A percentile compares a stretch with the other conserved stretches of the same genome.
These are phyloP conservation scores for Chrysolina oricalcia DNA, from an alignment of 2,888 invertebrate species.

Conservation along the genomic window DNA sequence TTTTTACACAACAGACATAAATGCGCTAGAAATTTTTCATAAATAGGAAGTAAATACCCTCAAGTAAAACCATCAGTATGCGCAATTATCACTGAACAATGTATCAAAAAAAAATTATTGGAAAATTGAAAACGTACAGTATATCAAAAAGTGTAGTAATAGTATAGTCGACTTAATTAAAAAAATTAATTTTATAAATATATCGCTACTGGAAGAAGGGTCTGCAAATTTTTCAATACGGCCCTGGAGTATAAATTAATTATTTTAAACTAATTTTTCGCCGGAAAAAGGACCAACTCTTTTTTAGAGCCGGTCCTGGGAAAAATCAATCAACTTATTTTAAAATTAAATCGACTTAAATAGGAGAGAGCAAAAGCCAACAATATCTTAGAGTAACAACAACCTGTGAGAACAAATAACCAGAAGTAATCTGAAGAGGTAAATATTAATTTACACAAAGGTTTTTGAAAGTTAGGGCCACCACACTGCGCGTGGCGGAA, in stretches of 20 bases:
- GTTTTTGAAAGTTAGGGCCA: not conserved
- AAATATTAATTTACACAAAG: not conserved
- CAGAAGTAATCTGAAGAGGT: not conserved
- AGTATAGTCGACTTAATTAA: not conserved
- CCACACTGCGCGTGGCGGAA: not conserved
- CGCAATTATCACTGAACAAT: not conserved
- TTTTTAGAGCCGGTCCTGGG: not conserved
- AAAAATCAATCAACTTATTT: not conserved
- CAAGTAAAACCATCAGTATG: not conserved
- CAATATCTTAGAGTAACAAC: not conserved
- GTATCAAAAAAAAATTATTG: not conserved
- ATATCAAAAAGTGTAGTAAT: no score
- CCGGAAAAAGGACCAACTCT: not conserved
- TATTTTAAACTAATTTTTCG: not conserved
- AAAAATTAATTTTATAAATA: slow-evolving; percentile 5
- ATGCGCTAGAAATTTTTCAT: not conserved
- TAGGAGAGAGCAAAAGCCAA: not conserved
- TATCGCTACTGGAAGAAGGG: not conserved
- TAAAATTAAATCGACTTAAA: not conserved
- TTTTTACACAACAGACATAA: not conserved
- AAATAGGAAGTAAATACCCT: not conserved
- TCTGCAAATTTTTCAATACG: not conserved
- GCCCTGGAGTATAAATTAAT: not conserved
- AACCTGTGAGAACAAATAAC: not conserved
- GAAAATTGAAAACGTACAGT: no score